A percentile compares a stretch with the other conserved stretches of the same genome.
Evolutionary conservation across 2,888 invertebrate genomes (phyloP).

Genomic region (Zele albiditarsus): DNA sequence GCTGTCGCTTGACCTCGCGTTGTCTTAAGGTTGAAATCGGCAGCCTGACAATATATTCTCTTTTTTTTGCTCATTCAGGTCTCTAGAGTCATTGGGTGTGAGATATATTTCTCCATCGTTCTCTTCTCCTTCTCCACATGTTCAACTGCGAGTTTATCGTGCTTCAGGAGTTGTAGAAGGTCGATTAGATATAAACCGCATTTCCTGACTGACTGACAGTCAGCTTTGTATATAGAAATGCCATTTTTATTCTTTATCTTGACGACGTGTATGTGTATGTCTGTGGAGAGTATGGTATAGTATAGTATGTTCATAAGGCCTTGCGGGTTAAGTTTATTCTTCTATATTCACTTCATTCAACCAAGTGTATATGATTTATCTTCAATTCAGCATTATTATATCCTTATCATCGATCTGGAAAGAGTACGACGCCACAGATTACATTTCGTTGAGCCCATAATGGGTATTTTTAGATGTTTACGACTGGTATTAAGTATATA

Average conservation of each 20-base stretch:
- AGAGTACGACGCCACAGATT: constrained; percentile 3
- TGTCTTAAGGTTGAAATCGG: constrained; percentile 10
- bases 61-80: neutral
- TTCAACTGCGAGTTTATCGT: neutral
- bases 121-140: neutral
- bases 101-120: neutral
- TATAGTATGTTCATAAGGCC: neutral
- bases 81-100: neutral
- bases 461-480: neutral
- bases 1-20: constrained; percentile 1
- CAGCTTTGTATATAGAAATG: constrained; percentile 2
- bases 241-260: constrained; percentile 2
- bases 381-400: neutral
- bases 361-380: neutral
- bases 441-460: neutral
- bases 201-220: constrained; percentile 3
- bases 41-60: constrained; percentile 12
- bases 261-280: neutral
- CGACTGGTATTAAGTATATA: neutral
- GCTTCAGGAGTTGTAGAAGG: neutral
- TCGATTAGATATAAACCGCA: neutral
- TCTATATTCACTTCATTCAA: constrained; percentile 6
- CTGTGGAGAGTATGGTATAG: neutral
- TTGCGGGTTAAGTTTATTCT: neutral
- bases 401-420: constrained; percentile 14